Percentiles rank a stretch among this genome's conserved stretches.
These are phyloP conservation scores for Olivierus martensii DNA, from an alignment of 1,140 invertebrate species.

Conservation along the genomic window DNA sequence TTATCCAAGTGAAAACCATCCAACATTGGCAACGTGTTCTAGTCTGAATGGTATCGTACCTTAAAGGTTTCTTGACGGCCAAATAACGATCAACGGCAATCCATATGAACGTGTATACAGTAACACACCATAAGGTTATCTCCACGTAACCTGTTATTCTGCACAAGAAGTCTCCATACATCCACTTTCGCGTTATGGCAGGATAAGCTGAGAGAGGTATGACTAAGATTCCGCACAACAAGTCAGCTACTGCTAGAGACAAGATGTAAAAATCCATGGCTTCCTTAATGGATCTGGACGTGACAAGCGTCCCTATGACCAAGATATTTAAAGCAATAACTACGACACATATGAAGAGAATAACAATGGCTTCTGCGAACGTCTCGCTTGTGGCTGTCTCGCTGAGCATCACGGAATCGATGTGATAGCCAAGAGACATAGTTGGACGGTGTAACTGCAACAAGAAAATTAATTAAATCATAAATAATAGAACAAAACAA, in stretches of 20 bases:
- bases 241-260: conserved; percentile 77
- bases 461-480: no score
- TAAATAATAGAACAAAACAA: no score
- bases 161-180: conserved; percentile 67
- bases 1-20: conserved; percentile 95
- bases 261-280: conserved; percentile 72
- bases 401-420: no score
- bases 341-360: no score
- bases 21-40: conserved; percentile 87
- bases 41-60: conserved; percentile 87
- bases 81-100: conserved; percentile 88
- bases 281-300: no score
- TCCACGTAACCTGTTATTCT: conserved; percentile 78
- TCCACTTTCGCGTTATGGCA: conserved; percentile 51
- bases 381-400: no score
- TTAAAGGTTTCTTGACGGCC: conserved; percentile 76
- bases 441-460: no score
- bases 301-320: no score
- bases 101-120: conserved; percentile 93
- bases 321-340: no score
- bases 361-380: no score
- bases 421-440: no score
- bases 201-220: conserved; percentile 90
- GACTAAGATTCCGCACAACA: conserved; percentile 74
- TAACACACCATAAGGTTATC: conserved; percentile 78